A percentile compares a stretch with the other conserved stretches of the same genome.
These are phyloP conservation scores for Panopea generosa DNA, from an alignment of 2,888 invertebrate genomes.

Conservation along the genomic window DNA sequence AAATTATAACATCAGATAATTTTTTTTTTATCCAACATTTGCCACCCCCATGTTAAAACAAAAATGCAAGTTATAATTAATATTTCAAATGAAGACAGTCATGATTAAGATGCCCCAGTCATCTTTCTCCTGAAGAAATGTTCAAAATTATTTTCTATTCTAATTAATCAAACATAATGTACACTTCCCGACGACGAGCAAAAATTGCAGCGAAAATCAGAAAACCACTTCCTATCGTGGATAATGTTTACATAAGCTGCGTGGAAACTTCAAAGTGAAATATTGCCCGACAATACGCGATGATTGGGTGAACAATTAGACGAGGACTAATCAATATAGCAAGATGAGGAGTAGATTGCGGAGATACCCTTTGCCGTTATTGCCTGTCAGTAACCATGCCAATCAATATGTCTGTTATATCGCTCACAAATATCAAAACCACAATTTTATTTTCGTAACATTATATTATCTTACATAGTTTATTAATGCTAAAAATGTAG, in stretches of 20 bases:
- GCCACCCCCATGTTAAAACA: too few species aligned
- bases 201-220: slow-evolving; percentile 24
- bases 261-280: slow-evolving; percentile 67
- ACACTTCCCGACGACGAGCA: slow-evolving; percentile 24
- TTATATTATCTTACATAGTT: too few species aligned
- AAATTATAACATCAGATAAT: too few species aligned
- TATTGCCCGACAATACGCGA: slow-evolving; percentile 66
- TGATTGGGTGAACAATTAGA: slow-evolving; percentile 65
- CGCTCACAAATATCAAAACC: too few species aligned
- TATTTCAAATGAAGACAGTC: too few species aligned
- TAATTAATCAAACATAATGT: slow-evolving; percentile 37
- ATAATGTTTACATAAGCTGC: slow-evolving; percentile 64
- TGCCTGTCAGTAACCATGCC: slow-evolving; percentile 46
- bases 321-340: slow-evolving; percentile 55
- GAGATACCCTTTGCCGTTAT: slow-evolving; percentile 46
- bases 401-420: slow-evolving; percentile 48
- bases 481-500: too few species aligned
- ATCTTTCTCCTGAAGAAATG: too few species aligned
- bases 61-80: too few species aligned
- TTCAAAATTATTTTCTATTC: slow-evolving; percentile 10
- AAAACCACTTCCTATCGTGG: slow-evolving; percentile 57
- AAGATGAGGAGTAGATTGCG: slow-evolving; percentile 59
- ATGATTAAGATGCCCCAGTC: too few species aligned
- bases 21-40: too few species aligned
- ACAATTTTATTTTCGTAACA: too few species aligned